A percentile compares a stretch with the other conserved stretches of the same genome.
phyloP scores from a whole-genome alignment of 2,888 invertebrate species.

The Scaptomyza tumidula region DNA sequence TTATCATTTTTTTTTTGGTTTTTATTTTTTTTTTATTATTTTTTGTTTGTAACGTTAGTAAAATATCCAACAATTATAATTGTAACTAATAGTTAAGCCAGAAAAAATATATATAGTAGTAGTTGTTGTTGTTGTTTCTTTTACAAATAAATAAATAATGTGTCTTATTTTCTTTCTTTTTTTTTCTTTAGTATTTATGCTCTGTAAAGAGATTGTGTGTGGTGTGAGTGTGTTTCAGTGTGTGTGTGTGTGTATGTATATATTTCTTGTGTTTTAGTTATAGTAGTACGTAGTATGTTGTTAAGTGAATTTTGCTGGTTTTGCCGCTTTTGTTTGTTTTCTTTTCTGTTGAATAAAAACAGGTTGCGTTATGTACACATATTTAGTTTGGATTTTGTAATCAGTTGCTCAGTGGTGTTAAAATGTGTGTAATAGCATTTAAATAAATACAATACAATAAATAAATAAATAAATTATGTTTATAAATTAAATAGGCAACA shows the following conservation, averaged over 20 bases:
- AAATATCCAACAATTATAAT: constrained; percentile 80
- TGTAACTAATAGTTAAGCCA: constrained; percentile 79
- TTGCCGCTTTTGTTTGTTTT: constrained; percentile 17
- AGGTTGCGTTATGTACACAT: constrained; percentile 60
- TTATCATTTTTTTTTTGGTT: constrained; percentile 46
- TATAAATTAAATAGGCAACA: constrained; percentile 72
- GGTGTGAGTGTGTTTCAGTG: constrained; percentile 14
- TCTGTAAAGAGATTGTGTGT: constrained; percentile 35
- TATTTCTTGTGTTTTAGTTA: constrained; percentile 16
- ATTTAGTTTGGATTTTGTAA: constrained; percentile 40
- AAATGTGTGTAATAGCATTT: constrained; percentile 43
- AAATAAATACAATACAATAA: constrained; percentile 60
- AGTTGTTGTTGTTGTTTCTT: constrained; percentile 58
- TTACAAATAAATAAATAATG: constrained; percentile 75
- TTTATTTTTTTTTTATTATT: constrained; percentile 33
- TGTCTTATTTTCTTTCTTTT: constrained; percentile 52
- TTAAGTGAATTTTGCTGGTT: constrained; percentile 39
- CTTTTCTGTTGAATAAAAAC: constrained; percentile 15
- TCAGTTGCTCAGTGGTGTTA: constrained; percentile 25
- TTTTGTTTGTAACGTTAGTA: constrained; percentile 77
- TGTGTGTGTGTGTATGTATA: too few relatives aligned
- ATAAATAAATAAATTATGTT: constrained; percentile 71
- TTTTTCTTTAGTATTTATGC: constrained; percentile 36
- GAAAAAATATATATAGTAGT: constrained; percentile 73
- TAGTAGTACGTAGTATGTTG: constrained; percentile 44